Conservation (phyloP, 2,888 invertebrate genomes). For the Hyposoter didymator region DNA sequence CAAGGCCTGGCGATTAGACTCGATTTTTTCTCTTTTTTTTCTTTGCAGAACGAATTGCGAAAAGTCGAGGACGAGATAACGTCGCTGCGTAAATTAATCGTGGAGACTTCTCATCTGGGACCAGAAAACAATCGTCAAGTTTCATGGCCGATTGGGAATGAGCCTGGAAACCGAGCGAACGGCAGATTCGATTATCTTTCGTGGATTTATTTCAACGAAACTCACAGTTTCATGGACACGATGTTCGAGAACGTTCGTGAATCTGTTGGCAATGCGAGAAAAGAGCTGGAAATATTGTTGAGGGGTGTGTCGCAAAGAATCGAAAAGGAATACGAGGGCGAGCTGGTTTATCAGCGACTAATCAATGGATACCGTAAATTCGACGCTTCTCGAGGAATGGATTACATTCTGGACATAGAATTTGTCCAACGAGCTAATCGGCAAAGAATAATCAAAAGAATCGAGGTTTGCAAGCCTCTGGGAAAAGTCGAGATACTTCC, state of each 20-base stretch:
- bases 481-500: constrained; percentile 95
- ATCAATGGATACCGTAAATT: constrained; percentile 91
- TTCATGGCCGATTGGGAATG: constrained; percentile 92
- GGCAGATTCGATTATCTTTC: constrained; percentile 93
- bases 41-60: constrained; percentile 82
- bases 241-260: constrained; percentile 90
- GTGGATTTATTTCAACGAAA: constrained; percentile 94
- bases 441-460: constrained; percentile 86
- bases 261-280: constrained; percentile 88
- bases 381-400: constrained; percentile 94
- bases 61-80: constrained; percentile 83
- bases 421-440: constrained; percentile 84
- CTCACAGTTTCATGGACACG: constrained; percentile 92
- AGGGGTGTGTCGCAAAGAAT: constrained; percentile 85
- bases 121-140: constrained; percentile 81
- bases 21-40: constrained; percentile 6
- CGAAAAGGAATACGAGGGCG: constrained; percentile 83
- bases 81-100: constrained; percentile 84
- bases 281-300: constrained; percentile 88
- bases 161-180: constrained; percentile 88
- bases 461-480: constrained; percentile 93
- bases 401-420: constrained; percentile 91
- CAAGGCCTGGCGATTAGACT: neutral
- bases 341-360: constrained; percentile 86
- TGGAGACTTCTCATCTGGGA: constrained; percentile 83